Evolutionary conservation across 2,113 vertebrate genomes (phyloP).

Genomic region (Oreochromis aureus): DNA sequence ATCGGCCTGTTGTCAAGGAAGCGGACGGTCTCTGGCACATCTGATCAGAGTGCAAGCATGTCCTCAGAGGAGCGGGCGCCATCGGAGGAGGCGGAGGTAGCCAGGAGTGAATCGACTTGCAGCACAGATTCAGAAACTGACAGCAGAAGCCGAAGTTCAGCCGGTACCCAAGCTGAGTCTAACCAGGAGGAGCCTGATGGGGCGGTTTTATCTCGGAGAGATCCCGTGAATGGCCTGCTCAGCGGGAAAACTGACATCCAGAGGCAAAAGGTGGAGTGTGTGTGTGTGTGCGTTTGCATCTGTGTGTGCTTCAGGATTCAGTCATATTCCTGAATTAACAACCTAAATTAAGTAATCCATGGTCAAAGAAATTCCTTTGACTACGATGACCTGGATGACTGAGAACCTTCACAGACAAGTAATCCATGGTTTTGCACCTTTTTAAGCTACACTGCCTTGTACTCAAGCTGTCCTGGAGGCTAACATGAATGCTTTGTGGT

Average conservation of each 20-base stretch:
- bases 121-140: conserved; percentile 48
- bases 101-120: conserved; percentile 24
- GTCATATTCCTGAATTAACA: neutral
- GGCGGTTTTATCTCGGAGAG: conserved; percentile 11
- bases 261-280: conserved; percentile 52
- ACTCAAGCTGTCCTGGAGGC: neutral
- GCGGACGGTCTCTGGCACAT: conserved; percentile 40
- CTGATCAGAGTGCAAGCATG: conserved; percentile 31
- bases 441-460: neutral
- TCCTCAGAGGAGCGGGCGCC: conserved; percentile 32
- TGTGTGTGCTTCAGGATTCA: neutral
- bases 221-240: conserved; percentile 8
- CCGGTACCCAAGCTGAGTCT: neutral
- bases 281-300: neutral
- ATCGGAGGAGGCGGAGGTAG: conserved; percentile 6
- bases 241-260: conserved; percentile 4
- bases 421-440: neutral
- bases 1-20: conserved; percentile 26
- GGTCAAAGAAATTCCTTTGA: too few relatives aligned
- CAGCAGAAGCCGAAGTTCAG: neutral
- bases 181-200: conserved; percentile 56
- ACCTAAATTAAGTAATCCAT: neutral
- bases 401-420: too few relatives aligned
- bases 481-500: neutral
- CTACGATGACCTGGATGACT: too few relatives aligned